Percentiles rank a stretch among this genome's conserved stretches.
Evolutionary conservation across 2,113 vertebrate genomes (phyloP).

Genomic region (Bostrychus sinensis): DNA sequence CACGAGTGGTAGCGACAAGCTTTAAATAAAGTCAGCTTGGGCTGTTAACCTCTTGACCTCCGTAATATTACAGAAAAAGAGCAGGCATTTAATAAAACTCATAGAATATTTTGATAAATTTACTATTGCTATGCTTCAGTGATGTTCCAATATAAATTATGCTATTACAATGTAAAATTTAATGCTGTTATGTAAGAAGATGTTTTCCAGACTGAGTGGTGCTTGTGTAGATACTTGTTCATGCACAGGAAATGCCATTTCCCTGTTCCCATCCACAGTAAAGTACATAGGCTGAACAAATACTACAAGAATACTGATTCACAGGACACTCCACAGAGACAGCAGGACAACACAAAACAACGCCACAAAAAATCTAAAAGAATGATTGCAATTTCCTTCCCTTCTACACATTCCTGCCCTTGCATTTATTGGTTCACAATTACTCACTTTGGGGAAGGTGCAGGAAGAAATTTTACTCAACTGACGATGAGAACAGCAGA

Average conservation of each 20-base stretch:
- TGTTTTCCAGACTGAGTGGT: constrained; percentile 34
- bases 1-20: constrained; percentile 61
- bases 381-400: constrained; percentile 67
- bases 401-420: constrained; percentile 16
- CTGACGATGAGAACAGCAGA: constrained; percentile 55
- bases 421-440: constrained; percentile 51
- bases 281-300: constrained; percentile 57
- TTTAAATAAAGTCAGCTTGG: constrained; percentile 77
- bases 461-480: constrained; percentile 34
- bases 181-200: constrained; percentile 15
- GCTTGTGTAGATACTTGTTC: constrained; percentile 43
- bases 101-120: not conserved
- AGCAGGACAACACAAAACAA: constrained; percentile 46
- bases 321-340: constrained; percentile 46
- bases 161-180: not conserved
- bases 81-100: not conserved
- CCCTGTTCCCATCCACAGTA: constrained; percentile 48
- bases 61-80: constrained; percentile 9
- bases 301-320: constrained; percentile 50
- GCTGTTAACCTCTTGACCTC: constrained; percentile 35
- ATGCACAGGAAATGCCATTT: constrained; percentile 65
- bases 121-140: not conserved
- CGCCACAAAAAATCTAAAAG: constrained; percentile 41
- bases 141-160: not conserved
- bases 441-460: constrained; percentile 54